These are phyloP conservation scores for Carassius gibelio DNA, from an alignment of 2,113 vertebrate species.

Conservation along the genomic window DNA sequence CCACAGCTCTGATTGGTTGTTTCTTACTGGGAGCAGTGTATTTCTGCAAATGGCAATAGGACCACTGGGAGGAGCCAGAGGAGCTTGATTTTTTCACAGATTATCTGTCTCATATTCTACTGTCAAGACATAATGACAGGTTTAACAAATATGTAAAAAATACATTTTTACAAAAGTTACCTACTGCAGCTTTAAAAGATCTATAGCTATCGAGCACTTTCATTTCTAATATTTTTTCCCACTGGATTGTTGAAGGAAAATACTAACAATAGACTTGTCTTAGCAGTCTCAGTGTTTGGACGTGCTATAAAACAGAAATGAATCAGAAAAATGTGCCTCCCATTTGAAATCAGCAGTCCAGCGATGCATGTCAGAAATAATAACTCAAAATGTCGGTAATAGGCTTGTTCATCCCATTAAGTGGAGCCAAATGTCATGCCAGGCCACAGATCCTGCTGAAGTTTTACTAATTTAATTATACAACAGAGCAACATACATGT, in stretches of 20 bases:
- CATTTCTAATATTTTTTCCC: constrained; percentile 13
- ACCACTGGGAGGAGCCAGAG: too few relatives aligned
- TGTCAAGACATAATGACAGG: too few relatives aligned
- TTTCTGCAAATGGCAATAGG: too few relatives aligned
- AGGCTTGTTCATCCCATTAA: not conserved
- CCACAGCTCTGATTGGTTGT: too few relatives aligned
- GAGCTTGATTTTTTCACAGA: too few relatives aligned
- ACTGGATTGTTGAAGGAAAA: constrained; percentile 51
- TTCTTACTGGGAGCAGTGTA: too few relatives aligned
- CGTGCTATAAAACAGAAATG: constrained; percentile 57
- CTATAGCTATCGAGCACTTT: constrained; percentile 1
- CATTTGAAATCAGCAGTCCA: constrained; percentile 57
- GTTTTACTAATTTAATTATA: constrained; percentile 64
- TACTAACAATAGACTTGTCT: constrained; percentile 57
- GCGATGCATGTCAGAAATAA: constrained; percentile 67
- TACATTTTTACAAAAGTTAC: too few relatives aligned
- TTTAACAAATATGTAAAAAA: too few relatives aligned
- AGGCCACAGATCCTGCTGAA: constrained; percentile 25
- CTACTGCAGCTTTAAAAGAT: not conserved
- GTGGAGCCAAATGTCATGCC: constrained; percentile 19
- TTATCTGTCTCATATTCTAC: too few relatives aligned
- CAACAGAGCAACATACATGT: constrained; percentile 57
- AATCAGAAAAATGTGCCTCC: constrained; percentile 58
- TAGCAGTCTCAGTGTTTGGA: constrained; percentile 52
- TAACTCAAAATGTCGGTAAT: constrained; percentile 52